These are phyloP conservation scores for Diplolepis rosae DNA, from an alignment of 2,888 invertebrate genomes.

Conservation along the genomic window DNA sequence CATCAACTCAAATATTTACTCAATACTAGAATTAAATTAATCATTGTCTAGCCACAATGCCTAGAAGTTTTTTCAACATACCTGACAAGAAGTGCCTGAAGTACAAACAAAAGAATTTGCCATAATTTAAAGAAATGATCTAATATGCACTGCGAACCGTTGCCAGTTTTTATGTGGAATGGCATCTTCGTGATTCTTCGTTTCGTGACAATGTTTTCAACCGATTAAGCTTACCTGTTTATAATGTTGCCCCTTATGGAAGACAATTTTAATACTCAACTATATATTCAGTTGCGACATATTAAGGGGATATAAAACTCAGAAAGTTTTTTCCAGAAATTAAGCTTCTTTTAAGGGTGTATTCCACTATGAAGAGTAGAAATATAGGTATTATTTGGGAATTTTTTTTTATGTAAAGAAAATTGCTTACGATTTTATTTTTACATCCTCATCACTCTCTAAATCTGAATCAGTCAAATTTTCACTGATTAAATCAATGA, in stretches of 20 bases:
- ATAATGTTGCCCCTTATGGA: neutral
- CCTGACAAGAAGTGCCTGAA: neutral
- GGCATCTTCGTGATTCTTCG: neutral
- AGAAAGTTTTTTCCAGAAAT: too few species aligned
- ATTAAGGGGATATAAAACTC: neutral
- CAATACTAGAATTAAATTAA: too few species aligned
- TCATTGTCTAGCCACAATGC: too few species aligned
- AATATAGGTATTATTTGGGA: too few species aligned
- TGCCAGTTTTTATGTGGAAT: neutral
- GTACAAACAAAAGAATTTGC: neutral
- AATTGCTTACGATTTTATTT: too few species aligned
- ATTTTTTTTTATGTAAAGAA: too few species aligned
- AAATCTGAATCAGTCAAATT: too few species aligned
- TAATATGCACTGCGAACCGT: neutral
- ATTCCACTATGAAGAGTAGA: neutral
- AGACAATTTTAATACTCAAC: neutral
- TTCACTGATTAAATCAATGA: too few species aligned
- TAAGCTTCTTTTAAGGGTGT: too few species aligned
- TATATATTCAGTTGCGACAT: neutral
- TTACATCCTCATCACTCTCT: too few species aligned
- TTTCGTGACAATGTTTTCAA: neutral
- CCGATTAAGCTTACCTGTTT: neutral
- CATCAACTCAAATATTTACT: too few species aligned
- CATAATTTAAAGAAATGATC: neutral
- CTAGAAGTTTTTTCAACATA: too few species aligned